phyloP scores from a whole-genome alignment of 2,113 vertebrate species.

The Dinomys branickii region DNA sequence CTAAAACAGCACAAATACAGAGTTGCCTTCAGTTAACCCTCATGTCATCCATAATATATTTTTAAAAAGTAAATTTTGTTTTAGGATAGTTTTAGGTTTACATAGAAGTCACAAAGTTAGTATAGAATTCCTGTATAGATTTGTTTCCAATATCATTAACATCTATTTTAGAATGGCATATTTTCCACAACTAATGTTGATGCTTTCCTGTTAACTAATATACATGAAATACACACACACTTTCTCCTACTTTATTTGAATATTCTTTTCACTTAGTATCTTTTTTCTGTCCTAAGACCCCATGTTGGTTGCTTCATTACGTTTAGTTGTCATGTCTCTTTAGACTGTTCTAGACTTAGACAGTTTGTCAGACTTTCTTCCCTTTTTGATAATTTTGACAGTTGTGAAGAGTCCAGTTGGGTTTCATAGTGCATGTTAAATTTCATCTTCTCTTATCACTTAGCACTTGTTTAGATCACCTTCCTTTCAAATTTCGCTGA shows the following conservation, averaged over 20 bases:
- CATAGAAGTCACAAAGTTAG: neutral
- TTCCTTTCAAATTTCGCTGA: constrained; percentile 54
- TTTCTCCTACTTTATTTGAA: neutral
- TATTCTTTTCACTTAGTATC: neutral
- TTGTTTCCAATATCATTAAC: constrained; percentile 40
- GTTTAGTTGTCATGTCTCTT: constrained; percentile 9
- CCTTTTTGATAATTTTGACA: constrained; percentile 46
- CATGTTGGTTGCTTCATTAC: neutral
- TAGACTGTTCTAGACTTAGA: neutral
- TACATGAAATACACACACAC: neutral
- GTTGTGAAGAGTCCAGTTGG: constrained; percentile 24
- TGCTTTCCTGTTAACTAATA: neutral
- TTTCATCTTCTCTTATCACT: neutral
- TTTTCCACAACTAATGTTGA: constrained; percentile 23
- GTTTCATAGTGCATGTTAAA: constrained; percentile 16
- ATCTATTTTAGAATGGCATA: neutral
- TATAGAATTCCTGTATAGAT: neutral
- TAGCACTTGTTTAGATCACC: neutral
- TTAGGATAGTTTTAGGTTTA: constrained; percentile 7
- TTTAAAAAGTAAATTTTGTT: neutral
- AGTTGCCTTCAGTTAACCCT: constrained; percentile 43
- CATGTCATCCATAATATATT: constrained; percentile 31
- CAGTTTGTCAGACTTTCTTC: constrained; percentile 4
- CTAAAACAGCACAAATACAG: constrained; percentile 24
- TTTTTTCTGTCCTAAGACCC: neutral